These are phyloP conservation scores for Oscheius myriophilus DNA, from an alignment of 2,888 invertebrate species.

Conservation along the genomic window DNA sequence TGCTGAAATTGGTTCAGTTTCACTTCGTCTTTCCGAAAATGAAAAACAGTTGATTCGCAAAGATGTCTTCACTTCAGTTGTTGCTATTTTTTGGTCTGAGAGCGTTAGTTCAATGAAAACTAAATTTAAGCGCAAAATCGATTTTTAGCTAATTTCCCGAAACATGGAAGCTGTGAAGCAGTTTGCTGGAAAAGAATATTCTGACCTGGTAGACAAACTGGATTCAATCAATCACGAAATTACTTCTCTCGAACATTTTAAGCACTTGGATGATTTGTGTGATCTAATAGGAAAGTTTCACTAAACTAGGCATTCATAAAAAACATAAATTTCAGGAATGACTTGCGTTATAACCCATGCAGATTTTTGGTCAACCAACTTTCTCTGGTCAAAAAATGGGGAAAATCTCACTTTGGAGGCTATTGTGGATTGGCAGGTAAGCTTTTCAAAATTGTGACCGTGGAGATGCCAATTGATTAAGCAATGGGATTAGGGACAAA, in stretches of 20 bases:
- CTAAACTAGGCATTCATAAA: too few species aligned
- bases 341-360: background rate
- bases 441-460: too few species aligned
- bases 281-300: background rate
- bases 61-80: background rate
- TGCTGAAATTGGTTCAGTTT: slow-evolving; percentile 1
- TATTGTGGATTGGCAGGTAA: slow-evolving; percentile 12
- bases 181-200: background rate
- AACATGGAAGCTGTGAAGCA: background rate
- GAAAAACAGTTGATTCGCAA: background rate
- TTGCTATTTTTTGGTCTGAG: background rate
- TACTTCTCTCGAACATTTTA: background rate
- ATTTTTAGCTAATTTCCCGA: background rate
- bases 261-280: slow-evolving; percentile 7
- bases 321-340: too few species aligned
- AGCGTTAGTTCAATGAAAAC: background rate
- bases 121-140: background rate
- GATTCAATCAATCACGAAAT: background rate
- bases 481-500: too few species aligned
- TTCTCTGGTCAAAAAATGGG: slow-evolving; percentile 3
- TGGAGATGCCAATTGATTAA: too few species aligned
- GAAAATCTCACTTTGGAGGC: background rate
- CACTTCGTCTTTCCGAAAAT: background rate
- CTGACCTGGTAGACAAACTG: background rate
- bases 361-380: slow-evolving; percentile 7